Conservation (phyloP, 2,888 invertebrate species). For the Microctonus hyperodae region DNA sequence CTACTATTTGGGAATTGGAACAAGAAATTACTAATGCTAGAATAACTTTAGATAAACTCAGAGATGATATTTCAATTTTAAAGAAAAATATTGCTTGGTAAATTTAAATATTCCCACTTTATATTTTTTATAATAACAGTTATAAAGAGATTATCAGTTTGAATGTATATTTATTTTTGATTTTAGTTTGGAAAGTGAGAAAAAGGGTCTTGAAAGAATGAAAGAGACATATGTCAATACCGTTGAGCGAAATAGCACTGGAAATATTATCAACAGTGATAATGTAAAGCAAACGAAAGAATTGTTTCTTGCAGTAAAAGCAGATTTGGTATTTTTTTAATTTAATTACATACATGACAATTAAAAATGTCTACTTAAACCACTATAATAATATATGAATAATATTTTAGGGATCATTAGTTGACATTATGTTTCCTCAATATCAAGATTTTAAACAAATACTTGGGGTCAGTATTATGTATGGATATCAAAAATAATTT, state of each 20-base stretch:
- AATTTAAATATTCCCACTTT: conserved; percentile 31
- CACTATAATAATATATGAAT: too few species aligned
- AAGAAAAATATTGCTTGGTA: conserved; percentile 48
- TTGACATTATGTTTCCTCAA: conserved; percentile 49
- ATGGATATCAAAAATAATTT: not conserved
- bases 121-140: too few species aligned
- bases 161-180: too few species aligned
- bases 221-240: conserved; percentile 41
- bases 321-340: conserved; percentile 47
- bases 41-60: conserved; percentile 31
- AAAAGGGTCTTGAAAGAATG: conserved; percentile 47
- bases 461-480: conserved; percentile 46
- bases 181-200: conserved; percentile 49
- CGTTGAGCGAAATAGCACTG: conserved; percentile 33
- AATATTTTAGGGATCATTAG: conserved; percentile 41
- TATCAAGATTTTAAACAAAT: conserved; percentile 45
- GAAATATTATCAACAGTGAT: conserved; percentile 36
- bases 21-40: conserved; percentile 37
- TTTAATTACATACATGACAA: too few species aligned
- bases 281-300: conserved; percentile 40
- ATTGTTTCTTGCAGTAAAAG: conserved; percentile 45
- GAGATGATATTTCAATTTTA: conserved; percentile 36
- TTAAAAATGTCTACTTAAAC: too few species aligned
- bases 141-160: too few species aligned
- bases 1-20: conserved; percentile 43